Evolutionary conservation across 2,888 invertebrate genomes (phyloP), one percentile per base, ranked within the genome.

Genomic region (Catocala nupta): DNA sequence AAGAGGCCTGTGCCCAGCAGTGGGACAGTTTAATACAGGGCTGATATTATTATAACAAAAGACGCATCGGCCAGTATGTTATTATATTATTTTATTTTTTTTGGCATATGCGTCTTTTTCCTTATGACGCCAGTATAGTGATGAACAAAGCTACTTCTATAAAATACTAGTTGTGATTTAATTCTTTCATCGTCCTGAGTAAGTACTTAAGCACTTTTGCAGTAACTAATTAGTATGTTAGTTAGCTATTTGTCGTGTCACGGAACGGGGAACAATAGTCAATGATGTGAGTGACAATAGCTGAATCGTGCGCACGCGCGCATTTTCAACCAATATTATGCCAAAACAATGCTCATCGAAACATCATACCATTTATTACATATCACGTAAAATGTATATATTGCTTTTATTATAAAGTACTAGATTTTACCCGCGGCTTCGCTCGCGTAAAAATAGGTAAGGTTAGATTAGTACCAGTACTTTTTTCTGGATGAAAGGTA

Each of bases 281-380:
- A 80, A 78, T 84, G 85, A 88, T 83, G 81, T 81, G 59, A 68
- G 81, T 82, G 87, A 86, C 88, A 89, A 88, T 86, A 81, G 84
- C 76, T 71, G 67, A 75, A 81, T 89, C 92, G 91, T 92, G 91
- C 78, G 81, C 91, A 91, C 90, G 91, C 85, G 86, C 82, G 73
- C 78, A 73, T 78, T 72, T 76, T 70, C 69, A 70, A 69, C 59
- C 52, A 51, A 64, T 45, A 71, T 68, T 67, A 77, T 73, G 60
- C 65, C 62, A 45, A 48, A 71, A 50, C 65, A 63, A 55, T 8
- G 65, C 53, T 71, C 58, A 68, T 75, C 73, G 69, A 62, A 71
- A 58, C 60, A 63, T 51, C 65, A 50, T 44, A 59, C 51, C 55
- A 68, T 75, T 70, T 66, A 73, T 68, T 61, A 53, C 52, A 49